A percentile compares a stretch with the other conserved stretches of the same genome.
Evolutionary conservation across 2,113 vertebrate species (phyloP).

Genomic region (Ctenomys sociabilis): DNA sequence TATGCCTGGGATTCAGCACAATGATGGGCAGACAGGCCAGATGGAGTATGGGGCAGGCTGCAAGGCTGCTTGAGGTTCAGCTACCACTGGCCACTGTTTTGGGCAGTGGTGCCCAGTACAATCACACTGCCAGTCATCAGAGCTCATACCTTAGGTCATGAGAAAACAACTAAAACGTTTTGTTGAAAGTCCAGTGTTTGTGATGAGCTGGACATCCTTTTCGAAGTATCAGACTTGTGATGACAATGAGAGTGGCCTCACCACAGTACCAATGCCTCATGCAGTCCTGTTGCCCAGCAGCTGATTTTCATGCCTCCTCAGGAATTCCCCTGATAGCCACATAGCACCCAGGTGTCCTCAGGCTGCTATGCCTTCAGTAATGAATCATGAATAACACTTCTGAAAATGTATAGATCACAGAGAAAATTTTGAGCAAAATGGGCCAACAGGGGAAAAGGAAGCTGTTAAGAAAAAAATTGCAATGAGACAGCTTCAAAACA

Average conservation of each 20-base stretch:
- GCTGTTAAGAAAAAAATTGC: too few relatives aligned
- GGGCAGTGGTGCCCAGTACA: background rate
- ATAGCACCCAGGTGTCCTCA: background rate
- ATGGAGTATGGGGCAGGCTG: background rate
- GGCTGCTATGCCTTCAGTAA: background rate
- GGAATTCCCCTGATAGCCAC: background rate
- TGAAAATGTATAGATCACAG: background rate
- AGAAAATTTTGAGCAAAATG: background rate
- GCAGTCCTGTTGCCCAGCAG: background rate
- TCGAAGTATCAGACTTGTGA: background rate
- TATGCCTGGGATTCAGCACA: background rate
- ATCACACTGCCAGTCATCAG: background rate
- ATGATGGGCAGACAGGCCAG: background rate
- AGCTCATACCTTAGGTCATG: background rate
- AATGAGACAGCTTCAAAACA: too few relatives aligned
- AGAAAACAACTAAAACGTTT: background rate
- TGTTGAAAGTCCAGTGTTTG: background rate
- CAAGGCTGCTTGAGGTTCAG: background rate
- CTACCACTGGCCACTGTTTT: background rate
- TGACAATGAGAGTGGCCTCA: background rate
- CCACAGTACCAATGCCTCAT: background rate
- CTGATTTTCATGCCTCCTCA: background rate
- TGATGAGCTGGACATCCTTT: background rate
- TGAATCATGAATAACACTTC: background rate
- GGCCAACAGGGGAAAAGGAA: background rate